Conservation (phyloP, 2,797 vertebrate species). For the Hydrolagus colliei region DNA sequence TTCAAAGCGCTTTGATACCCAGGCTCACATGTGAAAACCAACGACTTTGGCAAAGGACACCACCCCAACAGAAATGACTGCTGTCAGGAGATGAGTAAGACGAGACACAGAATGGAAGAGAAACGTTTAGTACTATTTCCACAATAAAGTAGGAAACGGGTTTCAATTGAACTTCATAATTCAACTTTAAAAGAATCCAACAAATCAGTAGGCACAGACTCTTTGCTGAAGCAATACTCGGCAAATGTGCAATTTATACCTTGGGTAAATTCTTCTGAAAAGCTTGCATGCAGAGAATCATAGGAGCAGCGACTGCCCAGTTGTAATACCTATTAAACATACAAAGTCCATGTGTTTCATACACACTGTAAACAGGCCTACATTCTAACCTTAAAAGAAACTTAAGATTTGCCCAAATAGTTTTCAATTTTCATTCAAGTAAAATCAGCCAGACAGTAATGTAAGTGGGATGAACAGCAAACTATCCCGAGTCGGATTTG, state of each 20-base stretch:
- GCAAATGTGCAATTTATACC: conserved; percentile 52
- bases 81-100: too few species aligned
- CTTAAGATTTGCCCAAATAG: neutral
- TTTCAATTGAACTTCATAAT: too few species aligned
- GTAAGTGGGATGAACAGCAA: neutral
- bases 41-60: too few species aligned
- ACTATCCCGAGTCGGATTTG: neutral
- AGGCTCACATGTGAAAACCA: too few species aligned
- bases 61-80: too few species aligned
- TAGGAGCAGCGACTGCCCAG: conserved; percentile 90
- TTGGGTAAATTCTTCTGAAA: conserved; percentile 86
- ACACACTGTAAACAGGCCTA: neutral
- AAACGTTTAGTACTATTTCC: too few species aligned
- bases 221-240: neutral
- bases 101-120: too few species aligned
- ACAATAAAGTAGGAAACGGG: too few species aligned
- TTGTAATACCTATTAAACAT: conserved; percentile 74
- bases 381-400: neutral
- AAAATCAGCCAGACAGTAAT: neutral
- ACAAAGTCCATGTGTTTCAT: conserved; percentile 22
- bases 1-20: too few species aligned
- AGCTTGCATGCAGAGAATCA: conserved; percentile 80
- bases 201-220: neutral
- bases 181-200: too few species aligned
- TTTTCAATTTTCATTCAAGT: neutral